Conservation (phyloP, 1,140 invertebrate species). For the Penaeus chinensis region DNA sequence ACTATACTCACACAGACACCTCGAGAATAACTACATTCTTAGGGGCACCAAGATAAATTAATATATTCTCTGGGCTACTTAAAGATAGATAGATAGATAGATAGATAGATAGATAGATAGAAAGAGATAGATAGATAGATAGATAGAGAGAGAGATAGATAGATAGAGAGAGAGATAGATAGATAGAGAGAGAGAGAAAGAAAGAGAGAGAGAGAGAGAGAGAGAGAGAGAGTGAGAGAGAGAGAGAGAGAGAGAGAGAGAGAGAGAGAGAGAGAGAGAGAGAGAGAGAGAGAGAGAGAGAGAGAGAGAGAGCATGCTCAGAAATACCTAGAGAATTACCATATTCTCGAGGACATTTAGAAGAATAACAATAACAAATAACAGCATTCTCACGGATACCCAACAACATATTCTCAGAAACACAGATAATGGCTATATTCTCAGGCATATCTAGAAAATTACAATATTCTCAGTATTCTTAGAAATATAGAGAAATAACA, state of each 20-base stretch:
- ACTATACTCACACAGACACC: not conserved
- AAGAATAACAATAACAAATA: not conserved
- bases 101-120: not conserved
- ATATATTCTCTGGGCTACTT: not conserved
- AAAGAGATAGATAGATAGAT: no score
- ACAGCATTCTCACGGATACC: no score
- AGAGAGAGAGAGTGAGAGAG: no score
- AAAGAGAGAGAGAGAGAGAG: no score
- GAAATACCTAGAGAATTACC: not conserved
- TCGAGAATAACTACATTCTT: slow-evolving; percentile 1
- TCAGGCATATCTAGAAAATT: no score
- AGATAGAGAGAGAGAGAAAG: not conserved
- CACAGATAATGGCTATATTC: no score
- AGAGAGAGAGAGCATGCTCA: not conserved
- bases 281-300: no score
- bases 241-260: no score
- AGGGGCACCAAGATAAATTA: not conserved
- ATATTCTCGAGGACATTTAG: not conserved
- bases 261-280: no score
- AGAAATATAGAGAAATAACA: no score
- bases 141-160: not conserved
- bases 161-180: not conserved
- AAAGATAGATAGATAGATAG: not conserved
- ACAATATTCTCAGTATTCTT: no score
- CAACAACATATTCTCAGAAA: no score